A percentile compares a stretch with the other conserved stretches of the same genome.
phyloP scores from a whole-genome alignment of 2,888 invertebrate genomes.

The Polyploca ridens region DNA sequence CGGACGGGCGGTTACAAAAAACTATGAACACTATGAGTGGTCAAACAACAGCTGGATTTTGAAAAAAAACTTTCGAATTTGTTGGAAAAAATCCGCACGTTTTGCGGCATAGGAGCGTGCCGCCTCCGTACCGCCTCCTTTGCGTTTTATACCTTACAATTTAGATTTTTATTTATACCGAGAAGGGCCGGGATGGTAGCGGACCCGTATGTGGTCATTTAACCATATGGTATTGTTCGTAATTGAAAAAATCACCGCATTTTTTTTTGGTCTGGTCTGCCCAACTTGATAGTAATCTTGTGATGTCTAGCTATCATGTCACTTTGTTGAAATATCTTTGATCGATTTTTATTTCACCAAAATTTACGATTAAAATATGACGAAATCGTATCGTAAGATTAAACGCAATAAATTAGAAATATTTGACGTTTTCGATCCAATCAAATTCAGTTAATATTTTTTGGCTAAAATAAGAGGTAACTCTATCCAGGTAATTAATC shows the following conservation, averaged over 20 bases:
- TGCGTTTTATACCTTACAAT: constrained; percentile 59
- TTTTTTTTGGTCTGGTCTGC: not conserved
- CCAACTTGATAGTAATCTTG: not conserved
- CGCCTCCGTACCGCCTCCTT: constrained; percentile 68
- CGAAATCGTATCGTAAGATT: too few species aligned
- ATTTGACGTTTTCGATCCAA: too few species aligned
- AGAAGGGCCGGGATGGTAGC: constrained; percentile 28
- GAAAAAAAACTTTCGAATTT: constrained; percentile 41
- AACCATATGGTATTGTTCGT: constrained; percentile 49
- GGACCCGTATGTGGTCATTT: constrained; percentile 51
- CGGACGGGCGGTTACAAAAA: constrained; percentile 50
- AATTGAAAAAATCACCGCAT: constrained; percentile 19
- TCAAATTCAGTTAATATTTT: too few species aligned
- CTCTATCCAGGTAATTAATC: too few species aligned
- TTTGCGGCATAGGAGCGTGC: constrained; percentile 74
- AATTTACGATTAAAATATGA: too few species aligned
- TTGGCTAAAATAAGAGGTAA: too few species aligned
- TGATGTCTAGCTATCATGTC: not conserved
- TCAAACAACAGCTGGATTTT: constrained; percentile 75
- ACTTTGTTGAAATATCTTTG: not conserved
- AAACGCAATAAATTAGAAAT: too few species aligned
- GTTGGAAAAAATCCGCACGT: constrained; percentile 54
- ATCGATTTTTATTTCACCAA: too few species aligned
- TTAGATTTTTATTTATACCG: constrained; percentile 60
- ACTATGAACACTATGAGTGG: constrained; percentile 67